Evolutionary conservation across 1,140 invertebrate species (phyloP).

Genomic region (Diachasmimorpha longicaudata): DNA sequence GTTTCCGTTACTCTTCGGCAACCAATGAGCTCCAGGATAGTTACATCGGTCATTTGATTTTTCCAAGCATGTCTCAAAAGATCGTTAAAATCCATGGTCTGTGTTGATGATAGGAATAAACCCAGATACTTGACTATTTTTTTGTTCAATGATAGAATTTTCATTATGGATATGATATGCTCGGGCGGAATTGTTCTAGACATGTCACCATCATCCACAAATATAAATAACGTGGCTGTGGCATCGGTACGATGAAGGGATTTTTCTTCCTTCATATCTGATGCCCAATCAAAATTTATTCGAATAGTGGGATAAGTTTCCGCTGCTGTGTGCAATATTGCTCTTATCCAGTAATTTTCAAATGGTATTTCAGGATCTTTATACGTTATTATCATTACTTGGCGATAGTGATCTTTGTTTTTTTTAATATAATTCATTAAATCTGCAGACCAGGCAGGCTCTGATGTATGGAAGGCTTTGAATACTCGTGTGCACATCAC

Average conservation of each 20-base stretch:
- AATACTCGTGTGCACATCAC: background rate
- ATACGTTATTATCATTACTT: background rate
- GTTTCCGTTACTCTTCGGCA: too few relatives aligned
- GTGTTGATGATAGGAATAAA: too few relatives aligned
- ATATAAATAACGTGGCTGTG: slow-evolving; percentile 12
- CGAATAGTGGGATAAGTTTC: background rate
- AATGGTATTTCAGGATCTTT: background rate
- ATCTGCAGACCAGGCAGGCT: background rate
- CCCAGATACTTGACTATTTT: too few relatives aligned
- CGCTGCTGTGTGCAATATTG: background rate
- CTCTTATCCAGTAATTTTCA: background rate
- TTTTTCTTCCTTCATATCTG: background rate
- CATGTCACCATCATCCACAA: background rate
- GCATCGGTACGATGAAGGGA: background rate
- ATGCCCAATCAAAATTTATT: background rate
- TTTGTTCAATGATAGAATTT: too few relatives aligned
- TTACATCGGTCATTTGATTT: too few relatives aligned
- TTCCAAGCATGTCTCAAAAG: too few relatives aligned
- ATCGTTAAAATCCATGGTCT: too few relatives aligned
- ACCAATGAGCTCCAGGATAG: too few relatives aligned
- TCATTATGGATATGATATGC: too few relatives aligned
- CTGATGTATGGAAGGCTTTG: background rate
- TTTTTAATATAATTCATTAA: background rate
- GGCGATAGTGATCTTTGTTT: background rate
- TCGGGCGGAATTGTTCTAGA: too few relatives aligned